phyloP scores from a whole-genome alignment of 2,113 vertebrate species.

The Lagopus muta region DNA sequence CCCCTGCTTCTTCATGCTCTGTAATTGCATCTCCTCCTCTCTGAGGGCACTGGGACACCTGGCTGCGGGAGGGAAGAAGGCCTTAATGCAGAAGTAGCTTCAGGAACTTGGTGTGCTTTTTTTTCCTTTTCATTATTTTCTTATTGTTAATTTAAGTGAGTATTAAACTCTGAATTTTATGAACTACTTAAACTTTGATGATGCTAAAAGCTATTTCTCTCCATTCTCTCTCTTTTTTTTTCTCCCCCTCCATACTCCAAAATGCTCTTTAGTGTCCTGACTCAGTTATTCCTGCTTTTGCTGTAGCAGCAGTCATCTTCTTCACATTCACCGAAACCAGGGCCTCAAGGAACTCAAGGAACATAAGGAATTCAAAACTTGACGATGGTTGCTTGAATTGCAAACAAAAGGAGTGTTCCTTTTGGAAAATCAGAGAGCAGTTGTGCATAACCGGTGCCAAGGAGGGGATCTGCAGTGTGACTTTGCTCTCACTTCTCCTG shows the following conservation, averaged over 20 bases:
- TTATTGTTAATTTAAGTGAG: neutral
- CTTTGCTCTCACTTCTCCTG: conserved; percentile 25
- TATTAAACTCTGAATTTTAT: neutral
- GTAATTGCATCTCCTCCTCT: neutral
- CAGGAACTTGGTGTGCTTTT: neutral
- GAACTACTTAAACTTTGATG: neutral
- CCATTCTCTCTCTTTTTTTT: neutral
- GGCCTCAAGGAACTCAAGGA: too few relatives aligned
- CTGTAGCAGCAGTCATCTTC: neutral
- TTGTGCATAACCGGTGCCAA: neutral
- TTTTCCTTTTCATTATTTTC: neutral
- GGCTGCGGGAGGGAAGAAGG: neutral
- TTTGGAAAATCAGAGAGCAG: neutral
- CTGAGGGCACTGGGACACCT: neutral
- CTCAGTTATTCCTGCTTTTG: neutral
- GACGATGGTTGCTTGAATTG: neutral
- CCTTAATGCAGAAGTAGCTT: neutral
- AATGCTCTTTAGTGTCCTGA: neutral
- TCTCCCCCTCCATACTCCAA: neutral
- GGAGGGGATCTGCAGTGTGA: neutral
- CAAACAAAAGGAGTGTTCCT: neutral
- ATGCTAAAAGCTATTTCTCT: neutral
- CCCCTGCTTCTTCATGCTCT: neutral
- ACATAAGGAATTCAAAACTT: neutral
- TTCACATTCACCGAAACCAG: neutral